A percentile compares a stretch with the other conserved stretches of the same genome.
These are phyloP conservation scores for Pristionchus arcanus DNA, from an alignment of 2,888 invertebrate genomes.

Conservation along the genomic window DNA sequence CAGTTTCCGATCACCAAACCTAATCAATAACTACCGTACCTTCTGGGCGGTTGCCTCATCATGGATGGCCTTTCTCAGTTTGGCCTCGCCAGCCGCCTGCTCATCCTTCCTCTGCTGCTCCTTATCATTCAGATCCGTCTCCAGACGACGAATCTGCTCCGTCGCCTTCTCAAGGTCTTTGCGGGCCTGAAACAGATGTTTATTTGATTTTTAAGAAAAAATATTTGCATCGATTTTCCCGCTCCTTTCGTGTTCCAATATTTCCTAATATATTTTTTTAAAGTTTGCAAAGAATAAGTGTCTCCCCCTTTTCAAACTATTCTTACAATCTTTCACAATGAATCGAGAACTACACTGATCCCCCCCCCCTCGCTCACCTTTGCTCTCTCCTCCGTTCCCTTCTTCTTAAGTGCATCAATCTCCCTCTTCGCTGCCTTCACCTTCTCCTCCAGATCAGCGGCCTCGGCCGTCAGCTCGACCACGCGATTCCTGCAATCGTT, in stretches of 20 bases:
- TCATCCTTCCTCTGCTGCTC: constrained; percentile 46
- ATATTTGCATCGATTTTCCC: neutral
- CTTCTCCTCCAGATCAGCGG: constrained; percentile 66
- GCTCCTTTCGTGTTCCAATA: no score
- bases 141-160: constrained; percentile 54
- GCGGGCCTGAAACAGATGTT: neutral
- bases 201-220: neutral
- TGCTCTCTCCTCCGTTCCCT: constrained; percentile 64
- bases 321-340: no score
- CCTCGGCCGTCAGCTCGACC: constrained; percentile 57
- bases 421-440: constrained; percentile 63
- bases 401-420: constrained; percentile 67
- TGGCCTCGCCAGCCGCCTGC: neutral
- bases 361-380: constrained; percentile 54
- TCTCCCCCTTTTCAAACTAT: neutral
- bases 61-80: neutral
- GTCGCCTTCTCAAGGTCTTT: constrained; percentile 63
- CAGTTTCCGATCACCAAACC: neutral
- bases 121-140: constrained; percentile 26
- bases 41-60: neutral
- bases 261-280: neutral
- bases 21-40: constrained; percentile 23
- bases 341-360: no score
- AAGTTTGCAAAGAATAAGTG: neutral
- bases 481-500: constrained; percentile 58